These are phyloP conservation scores for Chymomyza fuscimana DNA, from an alignment of 2,888 invertebrate genomes.

Conservation along the genomic window DNA sequence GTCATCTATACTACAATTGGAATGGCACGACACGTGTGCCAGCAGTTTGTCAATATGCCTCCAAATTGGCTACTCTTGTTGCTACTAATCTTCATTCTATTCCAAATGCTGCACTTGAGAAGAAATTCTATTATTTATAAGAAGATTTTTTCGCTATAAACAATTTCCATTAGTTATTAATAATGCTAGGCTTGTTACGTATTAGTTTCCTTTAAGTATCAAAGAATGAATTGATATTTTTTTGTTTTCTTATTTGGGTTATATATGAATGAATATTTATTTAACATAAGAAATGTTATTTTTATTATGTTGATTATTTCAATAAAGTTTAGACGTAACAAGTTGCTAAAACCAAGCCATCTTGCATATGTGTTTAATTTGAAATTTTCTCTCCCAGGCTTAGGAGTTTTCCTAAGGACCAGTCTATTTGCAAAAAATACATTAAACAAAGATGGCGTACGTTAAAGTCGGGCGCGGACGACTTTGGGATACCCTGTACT, in stretches of 20 bases:
- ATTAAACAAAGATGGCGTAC: too few relatives aligned
- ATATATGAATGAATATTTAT: too few relatives aligned
- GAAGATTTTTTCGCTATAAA: neutral
- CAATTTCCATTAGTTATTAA: neutral
- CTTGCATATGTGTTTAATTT: too few relatives aligned
- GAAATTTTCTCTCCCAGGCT: too few relatives aligned
- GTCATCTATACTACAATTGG: conserved; percentile 96
- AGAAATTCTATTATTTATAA: conserved; percentile 87
- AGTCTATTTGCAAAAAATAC: too few relatives aligned
- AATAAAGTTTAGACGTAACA: too few relatives aligned
- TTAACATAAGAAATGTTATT: too few relatives aligned
- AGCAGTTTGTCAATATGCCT: conserved; percentile 96
- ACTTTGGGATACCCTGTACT: too few relatives aligned
- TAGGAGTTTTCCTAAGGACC: too few relatives aligned
- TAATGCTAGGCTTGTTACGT: neutral
- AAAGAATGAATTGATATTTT: neutral
- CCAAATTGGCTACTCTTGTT: conserved; percentile 93
- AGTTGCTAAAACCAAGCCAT: too few relatives aligned
- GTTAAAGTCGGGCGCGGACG: too few relatives aligned
- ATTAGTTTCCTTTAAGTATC: neutral
- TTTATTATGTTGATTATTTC: too few relatives aligned
- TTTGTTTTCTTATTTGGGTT: neutral
- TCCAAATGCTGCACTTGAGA: conserved; percentile 84
- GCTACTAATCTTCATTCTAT: conserved; percentile 89
- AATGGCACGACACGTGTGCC: conserved; percentile 92